Conservation (phyloP, 1,140 invertebrate species). For the Sycophila sp. region DNA sequence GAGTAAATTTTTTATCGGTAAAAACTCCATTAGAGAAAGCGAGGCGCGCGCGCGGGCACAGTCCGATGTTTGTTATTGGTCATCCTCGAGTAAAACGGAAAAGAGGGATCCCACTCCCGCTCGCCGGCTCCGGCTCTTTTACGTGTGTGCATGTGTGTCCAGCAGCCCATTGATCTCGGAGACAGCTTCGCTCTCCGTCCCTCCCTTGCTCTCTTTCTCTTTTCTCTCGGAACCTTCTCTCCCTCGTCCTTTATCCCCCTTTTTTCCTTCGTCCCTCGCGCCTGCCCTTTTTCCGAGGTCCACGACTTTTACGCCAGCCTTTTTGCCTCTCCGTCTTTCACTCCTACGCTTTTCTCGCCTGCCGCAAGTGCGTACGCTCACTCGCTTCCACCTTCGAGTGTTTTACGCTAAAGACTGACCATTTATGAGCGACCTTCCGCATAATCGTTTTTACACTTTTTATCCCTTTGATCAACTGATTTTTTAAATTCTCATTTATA, state of each 20-base stretch:
- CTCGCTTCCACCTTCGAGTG: neutral
- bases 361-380: neutral
- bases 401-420: neutral
- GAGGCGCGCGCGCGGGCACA: conserved; percentile 39
- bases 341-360: conserved; percentile 18
- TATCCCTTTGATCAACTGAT: no score
- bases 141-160: conserved; percentile 42
- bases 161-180: conserved; percentile 60
- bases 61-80: conserved; percentile 65
- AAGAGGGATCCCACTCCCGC: conserved; percentile 41
- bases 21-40: conserved; percentile 66
- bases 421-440: no score
- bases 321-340: neutral
- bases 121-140: neutral
- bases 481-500: no score
- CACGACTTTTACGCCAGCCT: conserved; percentile 3
- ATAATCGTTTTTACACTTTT: no score
- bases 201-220: conserved; percentile 28
- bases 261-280: conserved; percentile 39
- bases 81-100: conserved; percentile 52
- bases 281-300: neutral
- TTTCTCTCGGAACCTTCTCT: conserved; percentile 28
- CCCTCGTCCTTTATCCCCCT: conserved; percentile 44
- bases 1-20: conserved; percentile 67
- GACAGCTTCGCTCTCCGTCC: conserved; percentile 49